Conservation (phyloP, 1,140 invertebrate genomes). For the Scaptodrosophila lebanonensis region DNA sequence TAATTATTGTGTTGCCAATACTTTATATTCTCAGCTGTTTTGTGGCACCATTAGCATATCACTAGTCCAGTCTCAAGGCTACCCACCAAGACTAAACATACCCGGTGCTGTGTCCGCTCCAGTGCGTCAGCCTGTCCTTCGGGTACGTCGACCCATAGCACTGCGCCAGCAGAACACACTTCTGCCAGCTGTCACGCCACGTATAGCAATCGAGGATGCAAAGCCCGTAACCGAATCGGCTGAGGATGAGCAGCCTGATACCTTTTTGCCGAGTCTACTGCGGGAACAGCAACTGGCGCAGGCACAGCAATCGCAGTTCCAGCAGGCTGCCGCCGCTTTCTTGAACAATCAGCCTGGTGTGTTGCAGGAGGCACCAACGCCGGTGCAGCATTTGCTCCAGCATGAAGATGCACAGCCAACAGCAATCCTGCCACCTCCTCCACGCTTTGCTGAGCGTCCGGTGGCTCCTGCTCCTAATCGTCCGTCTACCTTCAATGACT, state of each 20-base stretch:
- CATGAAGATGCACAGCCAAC: slow-evolving; percentile 75
- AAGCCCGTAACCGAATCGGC: slow-evolving; percentile 80
- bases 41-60: slow-evolving; percentile 37
- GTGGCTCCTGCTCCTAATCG: slow-evolving; percentile 38
- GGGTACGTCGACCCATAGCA: slow-evolving; percentile 77
- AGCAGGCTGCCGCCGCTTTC: slow-evolving; percentile 68
- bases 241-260: slow-evolving; percentile 78
- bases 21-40: slow-evolving; percentile 37
- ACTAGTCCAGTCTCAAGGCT: slow-evolving; percentile 77
- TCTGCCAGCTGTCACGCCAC: slow-evolving; percentile 77
- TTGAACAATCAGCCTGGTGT: slow-evolving; percentile 64
- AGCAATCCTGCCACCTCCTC: slow-evolving; percentile 76
- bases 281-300: slow-evolving; percentile 70
- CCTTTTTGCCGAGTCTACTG: slow-evolving; percentile 57
- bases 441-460: slow-evolving; percentile 73
- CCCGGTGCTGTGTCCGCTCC: slow-evolving; percentile 80
- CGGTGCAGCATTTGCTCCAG: slow-evolving; percentile 61
- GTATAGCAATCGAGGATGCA: slow-evolving; percentile 77
- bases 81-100: slow-evolving; percentile 80
- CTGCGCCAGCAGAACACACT: slow-evolving; percentile 78
- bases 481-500: slow-evolving; percentile 61
- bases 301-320: slow-evolving; percentile 78
- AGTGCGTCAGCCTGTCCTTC: slow-evolving; percentile 76
- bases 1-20: slow-evolving; percentile 9
- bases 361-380: slow-evolving; percentile 72